Base-by-base conservation (phyloP, 2,888 invertebrate genomes). In the Clepsis dumicolana region DNA sequence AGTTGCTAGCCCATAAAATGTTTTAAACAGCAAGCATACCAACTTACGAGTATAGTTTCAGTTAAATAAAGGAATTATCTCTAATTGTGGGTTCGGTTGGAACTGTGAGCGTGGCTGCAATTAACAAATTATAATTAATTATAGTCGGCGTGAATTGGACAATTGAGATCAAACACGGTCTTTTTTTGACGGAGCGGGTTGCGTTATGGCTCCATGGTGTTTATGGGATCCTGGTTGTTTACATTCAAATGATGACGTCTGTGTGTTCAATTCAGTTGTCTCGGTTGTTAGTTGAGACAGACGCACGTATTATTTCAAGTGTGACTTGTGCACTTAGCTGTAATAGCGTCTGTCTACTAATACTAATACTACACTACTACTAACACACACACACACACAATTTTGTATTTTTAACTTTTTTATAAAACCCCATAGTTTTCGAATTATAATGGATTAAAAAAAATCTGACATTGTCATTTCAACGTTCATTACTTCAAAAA, bases 91-190 rank as follows among this genome's bases (percentile, higher is more conserved):
- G 68, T 64, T 64, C 32, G 63, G 48, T 50, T 50, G 35, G 35
- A 59, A 64, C 64, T 64, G 63, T 57, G 50, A 54, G 54, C 50
- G 25, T 41, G 53, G 48, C 65, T 56, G 66, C 74, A 76, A 79
- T 80, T 76, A 79, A 74, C 75, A 77, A 74, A 80, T 80, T 78
- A 76, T 73, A 71, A 67, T 70, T 75, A 75, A 79, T 75, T 74
- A 78, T 52, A 65, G 62, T 67, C 73, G 74, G 80, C 79, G 79
- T 77, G 74, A 79, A 81, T 81, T 79, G 79, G 78, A 75, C 73
- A 73, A 75, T 80, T 80, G 74, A 68, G 70, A 72, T 73, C 72
- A 76, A 75, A 75, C 71, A 54, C 66, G 48, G 56, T 29, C 32
- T 53, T 63, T 68, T 61, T 59, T 64, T 63, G 57, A 68, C 38